Evolutionary conservation across 2,797 vertebrate species (phyloP).

Genomic region (Anabas testudineus): DNA sequence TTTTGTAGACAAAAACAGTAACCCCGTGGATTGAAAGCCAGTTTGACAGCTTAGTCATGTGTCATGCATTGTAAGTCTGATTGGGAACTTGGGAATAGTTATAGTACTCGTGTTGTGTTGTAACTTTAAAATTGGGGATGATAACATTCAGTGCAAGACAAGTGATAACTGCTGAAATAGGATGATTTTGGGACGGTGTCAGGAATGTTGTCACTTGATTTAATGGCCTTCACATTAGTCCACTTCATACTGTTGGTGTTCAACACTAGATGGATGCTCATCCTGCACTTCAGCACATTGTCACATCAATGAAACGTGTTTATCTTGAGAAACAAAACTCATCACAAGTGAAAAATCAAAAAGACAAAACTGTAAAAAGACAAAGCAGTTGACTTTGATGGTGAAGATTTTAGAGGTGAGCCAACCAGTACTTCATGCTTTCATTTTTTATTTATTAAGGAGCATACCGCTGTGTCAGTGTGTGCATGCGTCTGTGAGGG

Average conservation of each 20-base stretch:
- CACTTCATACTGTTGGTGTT: neutral
- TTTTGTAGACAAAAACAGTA: constrained; percentile 19
- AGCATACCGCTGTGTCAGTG: constrained; percentile 71
- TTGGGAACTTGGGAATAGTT: neutral
- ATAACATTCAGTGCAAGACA: neutral
- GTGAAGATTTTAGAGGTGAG: constrained; percentile 58
- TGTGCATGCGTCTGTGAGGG: constrained; percentile 44
- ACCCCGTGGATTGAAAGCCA: constrained; percentile 8
- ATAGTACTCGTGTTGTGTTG: neutral
- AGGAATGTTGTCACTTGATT: constrained; percentile 11
- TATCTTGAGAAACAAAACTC: constrained; percentile 10
- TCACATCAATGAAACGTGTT: constrained; percentile 44
- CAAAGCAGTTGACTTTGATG: constrained; percentile 56
- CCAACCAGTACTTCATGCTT: constrained; percentile 44
- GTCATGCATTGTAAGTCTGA: neutral
- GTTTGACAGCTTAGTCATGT: constrained; percentile 18
- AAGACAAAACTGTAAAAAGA: constrained; percentile 12
- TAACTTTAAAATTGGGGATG: neutral
- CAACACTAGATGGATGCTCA: neutral
- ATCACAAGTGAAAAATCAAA: neutral
- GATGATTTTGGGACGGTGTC: neutral
- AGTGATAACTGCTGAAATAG: neutral
- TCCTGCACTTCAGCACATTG: constrained; percentile 33
- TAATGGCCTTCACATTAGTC: neutral
- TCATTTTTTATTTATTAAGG: constrained; percentile 67